phyloP scores from a whole-genome alignment of 2,113 vertebrate genomes.

The Siphamia tubifer region DNA sequence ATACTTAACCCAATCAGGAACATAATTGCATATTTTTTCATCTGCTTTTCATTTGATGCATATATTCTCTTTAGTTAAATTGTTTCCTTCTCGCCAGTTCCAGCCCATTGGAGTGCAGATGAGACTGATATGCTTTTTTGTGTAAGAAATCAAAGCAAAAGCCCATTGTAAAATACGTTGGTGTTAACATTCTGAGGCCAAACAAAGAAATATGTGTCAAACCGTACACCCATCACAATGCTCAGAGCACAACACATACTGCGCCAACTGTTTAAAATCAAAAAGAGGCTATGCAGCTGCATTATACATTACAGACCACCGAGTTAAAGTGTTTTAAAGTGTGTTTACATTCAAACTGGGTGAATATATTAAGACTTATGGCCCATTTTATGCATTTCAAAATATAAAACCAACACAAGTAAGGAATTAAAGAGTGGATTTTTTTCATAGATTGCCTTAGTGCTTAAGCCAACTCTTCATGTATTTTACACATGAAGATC shows the following conservation, averaged over 20 bases:
- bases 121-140: constrained; percentile 49
- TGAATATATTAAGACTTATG: background rate
- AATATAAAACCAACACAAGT: too few relatives aligned
- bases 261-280: constrained; percentile 35
- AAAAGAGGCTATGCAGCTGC: background rate
- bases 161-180: constrained; percentile 47
- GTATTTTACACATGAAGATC: too few relatives aligned
- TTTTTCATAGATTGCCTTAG: too few relatives aligned
- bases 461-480: too few relatives aligned
- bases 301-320: background rate
- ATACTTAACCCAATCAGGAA: constrained; percentile 79
- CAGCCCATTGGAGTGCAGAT: constrained; percentile 68
- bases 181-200: constrained; percentile 35
- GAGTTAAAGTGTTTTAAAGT: background rate
- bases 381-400: too few relatives aligned
- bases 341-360: background rate
- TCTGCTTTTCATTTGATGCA: constrained; percentile 82
- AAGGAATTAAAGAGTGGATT: too few relatives aligned
- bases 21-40: constrained; percentile 80
- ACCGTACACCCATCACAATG: constrained; percentile 16
- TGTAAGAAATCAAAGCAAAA: constrained; percentile 65
- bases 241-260: constrained; percentile 37
- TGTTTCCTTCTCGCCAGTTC: constrained; percentile 49
- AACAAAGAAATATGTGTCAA: constrained; percentile 59
- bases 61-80: constrained; percentile 85